Conservation (phyloP, 2,888 invertebrate species). For the Ganaspis brasiliensis region DNA sequence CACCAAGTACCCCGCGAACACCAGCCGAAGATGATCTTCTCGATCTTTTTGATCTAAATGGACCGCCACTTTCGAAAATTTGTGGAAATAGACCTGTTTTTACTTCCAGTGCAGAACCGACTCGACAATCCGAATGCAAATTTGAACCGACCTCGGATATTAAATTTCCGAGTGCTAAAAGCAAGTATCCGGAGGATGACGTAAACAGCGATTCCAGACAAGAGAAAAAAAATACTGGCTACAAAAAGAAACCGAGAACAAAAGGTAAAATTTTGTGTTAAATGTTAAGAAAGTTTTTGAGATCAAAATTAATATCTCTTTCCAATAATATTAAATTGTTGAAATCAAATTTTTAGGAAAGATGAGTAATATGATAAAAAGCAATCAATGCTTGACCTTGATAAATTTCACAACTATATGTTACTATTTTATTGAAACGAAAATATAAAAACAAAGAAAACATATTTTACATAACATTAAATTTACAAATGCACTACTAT, state of each 20-base stretch:
- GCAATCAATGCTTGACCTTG: too few species aligned
- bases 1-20: slow-evolving; percentile 14
- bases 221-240: slow-evolving; percentile 17
- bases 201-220: slow-evolving; percentile 10
- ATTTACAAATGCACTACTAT: too few species aligned
- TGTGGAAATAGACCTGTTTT: not conserved
- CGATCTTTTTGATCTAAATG: slow-evolving; percentile 21
- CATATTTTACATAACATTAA: too few species aligned
- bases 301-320: too few species aligned
- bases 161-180: slow-evolving; percentile 34
- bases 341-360: too few species aligned
- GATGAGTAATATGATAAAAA: too few species aligned
- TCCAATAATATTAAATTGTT: too few species aligned
- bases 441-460: too few species aligned
- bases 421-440: too few species aligned
- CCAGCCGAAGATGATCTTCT: slow-evolving; percentile 35
- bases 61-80: slow-evolving; percentile 17
- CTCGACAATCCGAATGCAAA: slow-evolving; percentile 24
- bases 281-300: not conserved
- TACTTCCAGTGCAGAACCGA: not conserved
- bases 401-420: too few species aligned
- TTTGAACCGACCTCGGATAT: slow-evolving; percentile 34
- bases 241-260: slow-evolving; percentile 6
- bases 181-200: slow-evolving; percentile 27
- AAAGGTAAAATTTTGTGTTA: slow-evolving; percentile 3